Percentiles rank a stretch among this genome's conserved stretches.
Conservation (phyloP, 2,797 vertebrate species). For the Paedocypris micromegethes region DNA sequence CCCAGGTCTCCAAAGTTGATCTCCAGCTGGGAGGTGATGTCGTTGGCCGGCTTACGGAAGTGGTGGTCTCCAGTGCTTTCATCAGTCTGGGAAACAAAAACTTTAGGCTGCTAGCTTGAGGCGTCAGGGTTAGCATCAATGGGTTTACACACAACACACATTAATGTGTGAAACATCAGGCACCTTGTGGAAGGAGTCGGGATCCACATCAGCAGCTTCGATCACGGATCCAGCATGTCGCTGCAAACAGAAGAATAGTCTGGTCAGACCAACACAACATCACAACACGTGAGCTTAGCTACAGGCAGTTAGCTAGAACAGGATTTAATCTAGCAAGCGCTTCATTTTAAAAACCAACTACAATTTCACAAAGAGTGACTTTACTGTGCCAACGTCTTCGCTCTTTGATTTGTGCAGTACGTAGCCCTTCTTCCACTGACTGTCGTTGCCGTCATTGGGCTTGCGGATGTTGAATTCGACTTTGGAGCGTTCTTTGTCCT, state of each 20-base stretch:
- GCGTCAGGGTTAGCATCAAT: neutral
- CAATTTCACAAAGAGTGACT: too few species aligned
- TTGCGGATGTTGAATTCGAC: constrained; percentile 99
- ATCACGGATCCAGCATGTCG: constrained; percentile 56
- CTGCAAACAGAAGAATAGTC: constrained; percentile 15
- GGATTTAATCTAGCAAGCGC: too few species aligned
- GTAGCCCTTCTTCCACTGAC: constrained; percentile 98
- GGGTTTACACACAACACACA: too few species aligned
- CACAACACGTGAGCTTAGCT: neutral
- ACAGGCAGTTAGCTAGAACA: too few species aligned
- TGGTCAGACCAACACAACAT: neutral
- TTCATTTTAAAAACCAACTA: too few species aligned
- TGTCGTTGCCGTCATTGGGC: constrained; percentile 94
- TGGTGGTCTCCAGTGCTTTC: constrained; percentile 90
- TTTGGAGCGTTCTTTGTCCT: constrained; percentile 96
- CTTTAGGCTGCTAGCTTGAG: neutral
- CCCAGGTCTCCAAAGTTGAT: constrained; percentile 98
- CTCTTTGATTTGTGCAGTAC: constrained; percentile 99
- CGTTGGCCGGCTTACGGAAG: constrained; percentile 97
- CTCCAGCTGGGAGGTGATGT: constrained; percentile 98
- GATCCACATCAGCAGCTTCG: constrained; percentile 63
- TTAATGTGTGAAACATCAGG: neutral
- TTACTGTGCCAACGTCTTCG: constrained; percentile 71
- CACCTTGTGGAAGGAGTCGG: constrained; percentile 66
- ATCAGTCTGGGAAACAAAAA: constrained; percentile 61